Conservation (phyloP, 2,797 vertebrate genomes). For the Champsocephalus esox region DNA sequence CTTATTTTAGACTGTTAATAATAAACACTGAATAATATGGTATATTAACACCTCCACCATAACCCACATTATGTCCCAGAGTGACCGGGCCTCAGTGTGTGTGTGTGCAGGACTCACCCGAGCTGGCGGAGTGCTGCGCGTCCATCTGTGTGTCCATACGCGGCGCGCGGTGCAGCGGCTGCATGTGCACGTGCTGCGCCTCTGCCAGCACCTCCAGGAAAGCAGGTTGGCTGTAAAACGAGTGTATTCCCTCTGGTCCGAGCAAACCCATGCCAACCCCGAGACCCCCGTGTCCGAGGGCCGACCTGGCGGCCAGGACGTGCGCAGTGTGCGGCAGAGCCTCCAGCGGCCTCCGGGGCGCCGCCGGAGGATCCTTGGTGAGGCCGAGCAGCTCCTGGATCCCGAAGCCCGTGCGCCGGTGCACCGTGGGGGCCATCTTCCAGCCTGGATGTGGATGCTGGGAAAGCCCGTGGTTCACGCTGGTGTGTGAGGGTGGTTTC, state of each 20-base stretch:
- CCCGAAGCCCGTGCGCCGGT: slow-evolving; percentile 95
- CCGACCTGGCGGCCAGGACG: slow-evolving; percentile 90
- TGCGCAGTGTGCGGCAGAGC: slow-evolving; percentile 89
- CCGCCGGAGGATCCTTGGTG: slow-evolving; percentile 92
- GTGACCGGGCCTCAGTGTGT: neutral
- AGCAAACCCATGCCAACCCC: slow-evolving; percentile 92
- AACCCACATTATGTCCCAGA: neutral
- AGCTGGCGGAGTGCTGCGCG: slow-evolving; percentile 91
- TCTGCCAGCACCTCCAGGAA: slow-evolving; percentile 95
- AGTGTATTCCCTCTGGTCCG: slow-evolving; percentile 90
- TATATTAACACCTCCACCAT: neutral
- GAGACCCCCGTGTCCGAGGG: slow-evolving; percentile 87
- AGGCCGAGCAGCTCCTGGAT: slow-evolving; percentile 98
- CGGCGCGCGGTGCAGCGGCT: slow-evolving; percentile 87
- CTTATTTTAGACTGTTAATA: neutral
- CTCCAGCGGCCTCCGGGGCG: slow-evolving; percentile 89
- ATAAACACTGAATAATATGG: neutral
- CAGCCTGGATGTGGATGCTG: slow-evolving; percentile 70
- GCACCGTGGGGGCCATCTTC: slow-evolving; percentile 80
- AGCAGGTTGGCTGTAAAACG: slow-evolving; percentile 95
- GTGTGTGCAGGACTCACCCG: slow-evolving; percentile 83
- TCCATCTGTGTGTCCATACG: slow-evolving; percentile 87
- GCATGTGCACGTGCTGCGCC: slow-evolving; percentile 91
- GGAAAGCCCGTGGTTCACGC: slow-evolving; percentile 63
- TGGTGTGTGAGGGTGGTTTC: slow-evolving; percentile 71